Base-by-base conservation (phyloP, 2,888 invertebrate genomes). In the Xylota segnis region DNA sequence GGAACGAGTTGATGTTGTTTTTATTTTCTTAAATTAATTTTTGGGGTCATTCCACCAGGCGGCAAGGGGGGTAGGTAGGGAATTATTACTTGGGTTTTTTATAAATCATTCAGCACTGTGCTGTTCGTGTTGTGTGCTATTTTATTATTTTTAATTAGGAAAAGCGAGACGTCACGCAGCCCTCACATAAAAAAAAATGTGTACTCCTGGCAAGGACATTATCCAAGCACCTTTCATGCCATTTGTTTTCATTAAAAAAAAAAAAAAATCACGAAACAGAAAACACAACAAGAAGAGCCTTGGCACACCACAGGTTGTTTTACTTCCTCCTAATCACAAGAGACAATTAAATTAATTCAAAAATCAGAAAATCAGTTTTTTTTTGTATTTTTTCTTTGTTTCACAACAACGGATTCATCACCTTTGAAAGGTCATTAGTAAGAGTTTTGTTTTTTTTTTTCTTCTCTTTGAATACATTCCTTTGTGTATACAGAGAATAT, bases 31-130 rank as follows among this genome's bases (percentile, higher is more conserved):
- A 63, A 82, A 75, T 76, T 63, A 75, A 82, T 70, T 81, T 47
- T 63, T 61, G 32, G 74, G 74, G 74, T 81, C 81, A 82, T 68
- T 68, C 81, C 68, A 61, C 59, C 43, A n/a, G n/a, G n/a, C n/a
- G n/a, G n/a, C n/a, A n/a, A n/a, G n/a, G n/a, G 37, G 63, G 47
- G 68, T n/a, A n/a, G n/a, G n/a, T n/a, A n/a, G 12, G 23, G 54
- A 72, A 63, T 61, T 72, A 58, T 79, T 65, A 72, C 52, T 81
- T 66, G 7, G n/a, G 32, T 61, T 54, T 54, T 37, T 43, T 45
- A 50, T 59, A 40, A 82, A 70, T 76, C 63, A 70, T 43, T 76
- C 34, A 58, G 43, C 16, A 56, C 50, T 29, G 12, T 37, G n/a
- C n/a, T 32, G 29, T n/a, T 23, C 5, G 50, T 50, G n/a, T 23